Percentiles rank a stretch among this genome's conserved stretches.
These are phyloP conservation scores for Drosophila meridionalis DNA, from an alignment of 2,888 invertebrate genomes.

Conservation along the genomic window DNA sequence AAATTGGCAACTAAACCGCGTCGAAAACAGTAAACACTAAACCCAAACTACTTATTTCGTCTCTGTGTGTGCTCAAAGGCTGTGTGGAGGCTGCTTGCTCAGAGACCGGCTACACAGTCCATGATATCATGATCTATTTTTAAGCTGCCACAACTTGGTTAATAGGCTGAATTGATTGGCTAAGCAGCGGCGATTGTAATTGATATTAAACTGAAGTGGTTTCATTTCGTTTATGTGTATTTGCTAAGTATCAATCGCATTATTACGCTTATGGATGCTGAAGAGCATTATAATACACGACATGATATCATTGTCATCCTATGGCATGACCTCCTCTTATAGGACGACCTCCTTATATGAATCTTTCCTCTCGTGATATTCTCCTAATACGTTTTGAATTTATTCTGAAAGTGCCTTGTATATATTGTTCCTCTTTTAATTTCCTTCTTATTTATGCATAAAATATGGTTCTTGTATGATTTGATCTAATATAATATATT, in stretches of 20 bases:
- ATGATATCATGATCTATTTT: conserved; percentile 75
- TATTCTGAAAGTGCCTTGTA: too few species aligned
- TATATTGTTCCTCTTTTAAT: too few species aligned
- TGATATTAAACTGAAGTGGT: conserved; percentile 19
- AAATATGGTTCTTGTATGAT: not conserved
- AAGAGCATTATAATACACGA: not conserved
- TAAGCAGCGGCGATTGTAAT: conserved; percentile 48
- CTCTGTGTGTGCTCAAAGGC: conserved; percentile 16
- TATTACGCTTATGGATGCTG: not conserved
- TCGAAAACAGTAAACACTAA: conserved; percentile 52
- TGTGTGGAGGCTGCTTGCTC: conserved; percentile 15
- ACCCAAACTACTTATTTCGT: conserved; percentile 61
- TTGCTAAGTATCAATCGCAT: not conserved
- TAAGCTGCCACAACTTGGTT: conserved; percentile 35
- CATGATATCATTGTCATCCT: not conserved
- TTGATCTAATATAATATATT: not conserved
- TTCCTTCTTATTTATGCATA: too few species aligned
- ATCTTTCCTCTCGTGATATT: not conserved
- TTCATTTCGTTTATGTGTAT: not conserved
- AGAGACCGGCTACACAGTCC: conserved; percentile 63
- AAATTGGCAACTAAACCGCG: conserved; percentile 73
- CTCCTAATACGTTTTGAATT: not conserved
- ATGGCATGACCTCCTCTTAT: not conserved
- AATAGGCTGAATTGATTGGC: conserved; percentile 53
- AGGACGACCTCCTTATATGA: not conserved